Conservation (phyloP, 2,888 invertebrate genomes). For the Nomada flava region DNA sequence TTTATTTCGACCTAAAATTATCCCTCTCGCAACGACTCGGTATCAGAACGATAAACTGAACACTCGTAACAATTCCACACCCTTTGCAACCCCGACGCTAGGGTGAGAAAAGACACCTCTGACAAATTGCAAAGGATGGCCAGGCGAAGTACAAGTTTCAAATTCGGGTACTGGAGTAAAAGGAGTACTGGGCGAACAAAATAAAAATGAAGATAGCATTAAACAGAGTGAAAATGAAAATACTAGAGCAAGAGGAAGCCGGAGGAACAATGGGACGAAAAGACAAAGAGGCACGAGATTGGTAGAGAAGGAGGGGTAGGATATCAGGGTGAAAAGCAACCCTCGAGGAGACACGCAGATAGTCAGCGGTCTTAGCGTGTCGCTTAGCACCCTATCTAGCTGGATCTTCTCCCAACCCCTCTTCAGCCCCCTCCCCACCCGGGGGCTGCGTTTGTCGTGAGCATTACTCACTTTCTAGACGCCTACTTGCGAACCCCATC, state of each 20-base stretch:
- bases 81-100: constrained; percentile 42
- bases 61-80: constrained; percentile 47
- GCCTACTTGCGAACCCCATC: constrained; percentile 77
- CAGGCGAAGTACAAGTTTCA: constrained; percentile 60
- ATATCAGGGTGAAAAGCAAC: constrained; percentile 65
- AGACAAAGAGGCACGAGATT: constrained; percentile 32
- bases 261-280: background rate
- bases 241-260: background rate
- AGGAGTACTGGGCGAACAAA: background rate
- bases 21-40: background rate
- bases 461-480: constrained; percentile 84
- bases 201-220: too few relatives aligned
- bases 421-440: constrained; percentile 51
- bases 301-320: constrained; percentile 46
- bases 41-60: constrained; percentile 18
- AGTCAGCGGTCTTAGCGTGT: constrained; percentile 81
- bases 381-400: constrained; percentile 84
- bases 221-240: constrained; percentile 3
- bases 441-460: constrained; percentile 84
- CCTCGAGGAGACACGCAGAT: constrained; percentile 72
- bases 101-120: constrained; percentile 66
- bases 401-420: constrained; percentile 77
- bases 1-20: background rate
- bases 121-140: constrained; percentile 79
- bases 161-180: background rate